Evolutionary conservation across 2,888 invertebrate species (phyloP), one percentile per base, ranked within the genome.

Genomic region (Serrognathus titanus): DNA sequence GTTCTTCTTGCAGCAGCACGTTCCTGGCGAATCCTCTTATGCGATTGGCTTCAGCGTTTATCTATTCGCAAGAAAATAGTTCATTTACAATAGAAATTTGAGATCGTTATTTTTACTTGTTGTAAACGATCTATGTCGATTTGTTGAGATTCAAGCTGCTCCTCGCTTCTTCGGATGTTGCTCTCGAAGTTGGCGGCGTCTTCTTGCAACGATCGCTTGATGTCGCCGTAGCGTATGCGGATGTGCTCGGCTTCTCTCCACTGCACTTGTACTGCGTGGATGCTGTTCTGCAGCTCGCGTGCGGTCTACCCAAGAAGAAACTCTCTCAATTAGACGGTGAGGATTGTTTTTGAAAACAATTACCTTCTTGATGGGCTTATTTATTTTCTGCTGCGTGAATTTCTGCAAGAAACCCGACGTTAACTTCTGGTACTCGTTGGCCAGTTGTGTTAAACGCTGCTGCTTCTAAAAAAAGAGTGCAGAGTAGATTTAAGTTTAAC

Each of bases 241-340:
- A 92, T 85, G 62, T 91, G 84, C 66, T 88, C 86, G 0, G 91
- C 90, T 75, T 92, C 92, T 70, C 89, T 86, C 81, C 89, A 87
- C 78, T 92, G 90, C 36, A 92, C 87, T 53, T 89, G 83, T 0
- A 90, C 85, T 58, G 88, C 86, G 70, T 92, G 90, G 57, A 92
- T 87, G 72, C 88, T 88, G 71, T 92, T 92, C 75, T 92, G 92
- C 63, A 92, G 75, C 64, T 86, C 85, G 4, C 87, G 83, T 1
- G 84, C 83, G 20, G 83, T 79, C 87, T 87, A 48, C 3, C 20
- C 13, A 49, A 41, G 6, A 24, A 39, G 35, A 41, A 51, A 41
- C n/a, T 16, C 1, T 50, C 11, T 11, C 10, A 38, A 38, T 38
- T 38, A 38, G 1, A 38, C 11, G 10, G 1, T 38, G 10, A 2